A percentile compares a stretch with the other conserved stretches of the same genome.
Conservation (phyloP, 1,140 invertebrate genomes). For the Probaryconus sp. region DNA sequence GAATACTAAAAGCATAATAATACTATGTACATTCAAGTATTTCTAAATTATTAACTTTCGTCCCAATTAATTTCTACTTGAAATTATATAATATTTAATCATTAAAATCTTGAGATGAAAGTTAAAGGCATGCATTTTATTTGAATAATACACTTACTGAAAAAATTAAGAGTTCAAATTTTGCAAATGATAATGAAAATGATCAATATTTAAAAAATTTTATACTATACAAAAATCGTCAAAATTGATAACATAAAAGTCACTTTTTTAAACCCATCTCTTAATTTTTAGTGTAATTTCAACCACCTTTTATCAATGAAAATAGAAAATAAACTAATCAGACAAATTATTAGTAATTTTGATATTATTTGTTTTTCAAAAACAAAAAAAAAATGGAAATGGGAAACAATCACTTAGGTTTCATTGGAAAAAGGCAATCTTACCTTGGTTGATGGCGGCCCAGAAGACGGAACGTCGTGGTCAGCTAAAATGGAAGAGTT, state of each 20-base stretch:
- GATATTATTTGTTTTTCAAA: conserved; percentile 3
- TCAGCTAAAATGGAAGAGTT: conserved; percentile 89
- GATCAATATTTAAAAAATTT: too few species aligned
- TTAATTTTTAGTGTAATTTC: too few species aligned
- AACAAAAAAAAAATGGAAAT: too few species aligned
- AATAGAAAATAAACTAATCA: too few species aligned
- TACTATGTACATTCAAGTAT: conserved; percentile 53
- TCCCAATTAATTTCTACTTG: not conserved
- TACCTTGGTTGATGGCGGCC: conserved; percentile 91
- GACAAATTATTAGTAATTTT: too few species aligned
- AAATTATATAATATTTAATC: not conserved
- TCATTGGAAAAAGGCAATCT: conserved; percentile 57
- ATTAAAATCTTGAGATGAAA: conserved; percentile 5
- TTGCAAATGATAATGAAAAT: too few species aligned
- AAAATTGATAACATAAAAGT: too few species aligned
- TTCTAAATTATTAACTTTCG: conserved; percentile 35
- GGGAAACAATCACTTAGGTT: not conserved
- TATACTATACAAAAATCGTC: too few species aligned
- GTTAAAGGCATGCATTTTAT: conserved; percentile 24
- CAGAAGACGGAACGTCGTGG: conserved; percentile 84
- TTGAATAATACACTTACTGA: conserved; percentile 1
- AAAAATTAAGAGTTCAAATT: too few species aligned
- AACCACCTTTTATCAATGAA: too few species aligned
- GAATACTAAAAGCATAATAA: conserved; percentile 51
- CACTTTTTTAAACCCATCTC: too few species aligned